Evolutionary conservation across 2,888 invertebrate genomes (phyloP), one percentile per base, ranked within the genome.

Genomic region (Agrypnus murinus): DNA sequence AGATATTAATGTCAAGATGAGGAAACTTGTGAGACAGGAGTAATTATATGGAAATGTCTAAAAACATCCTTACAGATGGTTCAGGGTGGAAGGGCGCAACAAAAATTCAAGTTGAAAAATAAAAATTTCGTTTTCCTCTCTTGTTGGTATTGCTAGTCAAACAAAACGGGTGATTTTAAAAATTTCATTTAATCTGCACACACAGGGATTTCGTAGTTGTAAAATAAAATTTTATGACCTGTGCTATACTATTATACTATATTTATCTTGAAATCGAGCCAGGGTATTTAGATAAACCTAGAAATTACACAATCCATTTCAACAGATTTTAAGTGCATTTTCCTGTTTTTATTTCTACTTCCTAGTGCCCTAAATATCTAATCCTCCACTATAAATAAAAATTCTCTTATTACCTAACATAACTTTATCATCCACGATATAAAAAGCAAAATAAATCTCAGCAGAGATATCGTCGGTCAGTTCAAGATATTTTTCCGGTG

Each of bases 381-480:
- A 50, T 50, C 50, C 50, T 10, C 4, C 3, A 25, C 50, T 34
- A 55, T 55, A 55, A 55, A 55, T 55, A 55, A 55, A 32, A 55
- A 55, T 55, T 55, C 50, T 15, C 31, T 34, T 12, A 55, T 55
- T 34, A 38, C 12, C 38, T 12, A 25, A 50, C 50, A 55, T 34
- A 53, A 53, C 53, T 32, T 53, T 50, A 50, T 53, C 55, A 50
- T 53, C 55, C 15, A 14, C 34, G 14, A 55, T 34, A 25, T 25
- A 25, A 36, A 36, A 55, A 36, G 36, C 36, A 19, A 36, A 32
- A 15, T 55, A 55, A 36, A 55, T 55, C 55, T 55, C 12, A n/a
- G 19, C 12, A 25, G 48, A 9, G 9, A 19, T 25, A 6, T 8
- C 17, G 10, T 4, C 12, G 10, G 34, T 55, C 36, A 14, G 17